Percentiles rank a stretch among this genome's conserved stretches.
Evolutionary conservation across 2,113 vertebrate species (phyloP).

Genomic region (Hepsetus odoe): DNA sequence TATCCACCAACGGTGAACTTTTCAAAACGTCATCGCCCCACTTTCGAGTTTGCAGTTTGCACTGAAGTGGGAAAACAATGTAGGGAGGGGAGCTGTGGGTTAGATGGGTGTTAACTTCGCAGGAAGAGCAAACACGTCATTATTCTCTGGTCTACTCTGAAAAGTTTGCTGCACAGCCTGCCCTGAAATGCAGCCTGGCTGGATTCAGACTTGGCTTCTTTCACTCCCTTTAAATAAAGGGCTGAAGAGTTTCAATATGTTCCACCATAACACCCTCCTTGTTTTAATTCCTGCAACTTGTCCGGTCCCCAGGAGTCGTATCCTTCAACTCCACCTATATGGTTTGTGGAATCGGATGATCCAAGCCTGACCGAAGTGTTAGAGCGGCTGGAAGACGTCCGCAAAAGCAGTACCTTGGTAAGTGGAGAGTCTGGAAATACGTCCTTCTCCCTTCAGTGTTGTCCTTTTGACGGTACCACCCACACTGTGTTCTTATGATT

Average conservation of each 20-base stretch:
- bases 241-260: no score
- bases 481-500: background rate
- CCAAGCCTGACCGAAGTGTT: slow-evolving; percentile 93
- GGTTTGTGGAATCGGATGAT: slow-evolving; percentile 99
- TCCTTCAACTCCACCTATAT: slow-evolving; percentile 94
- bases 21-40: background rate
- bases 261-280: background rate
- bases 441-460: background rate
- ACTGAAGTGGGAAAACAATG: background rate
- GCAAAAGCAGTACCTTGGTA: slow-evolving; percentile 92
- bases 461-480: background rate
- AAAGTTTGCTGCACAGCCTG: background rate
- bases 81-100: slow-evolving; percentile 8
- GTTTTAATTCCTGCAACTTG: background rate
- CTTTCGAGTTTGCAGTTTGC: background rate
- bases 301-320: slow-evolving; percentile 87
- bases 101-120: background rate
- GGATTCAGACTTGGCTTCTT: background rate
- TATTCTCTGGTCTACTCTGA: background rate
- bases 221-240: no score
- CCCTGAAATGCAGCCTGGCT: background rate
- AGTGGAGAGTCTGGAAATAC: slow-evolving; percentile 31
- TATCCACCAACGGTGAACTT: background rate
- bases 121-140: slow-evolving; percentile 13
- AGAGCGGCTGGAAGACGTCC: slow-evolving; percentile 91